A percentile compares a stretch with the other conserved stretches of the same genome.
Evolutionary conservation across 2,113 vertebrate genomes (phyloP).

Genomic region (Clarias magur): DNA sequence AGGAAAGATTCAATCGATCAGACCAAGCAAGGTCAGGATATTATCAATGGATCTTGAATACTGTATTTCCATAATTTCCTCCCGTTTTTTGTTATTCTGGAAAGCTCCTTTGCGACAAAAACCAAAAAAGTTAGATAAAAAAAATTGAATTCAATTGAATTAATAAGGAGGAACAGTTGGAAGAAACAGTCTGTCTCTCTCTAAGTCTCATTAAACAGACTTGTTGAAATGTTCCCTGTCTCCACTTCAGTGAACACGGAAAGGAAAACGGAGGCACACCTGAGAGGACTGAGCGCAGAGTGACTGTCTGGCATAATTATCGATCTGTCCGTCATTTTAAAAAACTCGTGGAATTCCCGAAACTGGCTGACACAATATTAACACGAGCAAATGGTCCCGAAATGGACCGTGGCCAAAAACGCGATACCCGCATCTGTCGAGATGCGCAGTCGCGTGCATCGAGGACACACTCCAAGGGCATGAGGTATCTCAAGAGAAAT

Average conservation of each 20-base stretch:
- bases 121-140: too few relatives aligned
- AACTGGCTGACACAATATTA: constrained; percentile 29
- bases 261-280: constrained; percentile 1
- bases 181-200: background rate
- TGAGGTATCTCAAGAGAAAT: constrained; percentile 12
- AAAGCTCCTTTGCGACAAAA: too few relatives aligned
- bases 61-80: too few relatives aligned
- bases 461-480: constrained; percentile 46
- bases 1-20: background rate
- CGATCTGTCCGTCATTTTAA: constrained; percentile 33
- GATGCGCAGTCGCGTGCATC: background rate
- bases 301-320: constrained; percentile 33
- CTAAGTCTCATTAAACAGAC: constrained; percentile 7
- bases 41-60: background rate
- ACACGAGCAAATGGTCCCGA: constrained; percentile 33
- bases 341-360: constrained; percentile 10
- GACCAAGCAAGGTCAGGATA: background rate
- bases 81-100: too few relatives aligned
- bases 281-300: constrained; percentile 9
- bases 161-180: background rate
- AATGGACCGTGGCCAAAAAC: constrained; percentile 42
- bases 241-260: background rate
- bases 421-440: constrained; percentile 14
- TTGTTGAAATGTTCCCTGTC: constrained; percentile 15
- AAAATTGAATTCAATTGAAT: too few relatives aligned